Evolutionary conservation across 2,113 vertebrate genomes (phyloP).

Genomic region (Sakesphorus luctuosus): DNA sequence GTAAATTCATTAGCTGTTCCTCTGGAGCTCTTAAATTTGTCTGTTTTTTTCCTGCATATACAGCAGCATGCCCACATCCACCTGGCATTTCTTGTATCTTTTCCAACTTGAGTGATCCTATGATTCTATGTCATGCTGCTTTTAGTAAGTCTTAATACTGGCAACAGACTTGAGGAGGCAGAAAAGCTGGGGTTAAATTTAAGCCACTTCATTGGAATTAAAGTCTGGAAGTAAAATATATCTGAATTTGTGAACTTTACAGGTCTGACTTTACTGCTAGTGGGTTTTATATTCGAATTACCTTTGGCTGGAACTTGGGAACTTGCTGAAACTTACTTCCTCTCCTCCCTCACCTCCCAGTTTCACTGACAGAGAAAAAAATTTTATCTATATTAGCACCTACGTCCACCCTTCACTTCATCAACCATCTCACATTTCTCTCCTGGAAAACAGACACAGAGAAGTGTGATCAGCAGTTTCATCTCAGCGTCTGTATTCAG

Average conservation of each 20-base stretch:
- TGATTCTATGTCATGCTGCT: neutral
- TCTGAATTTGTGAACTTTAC: constrained; percentile 26
- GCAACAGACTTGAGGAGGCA: neutral
- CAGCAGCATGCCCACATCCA: neutral
- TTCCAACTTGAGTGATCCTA: neutral
- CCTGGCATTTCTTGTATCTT: neutral
- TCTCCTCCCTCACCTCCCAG: neutral
- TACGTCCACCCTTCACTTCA: neutral
- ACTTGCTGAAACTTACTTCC: neutral
- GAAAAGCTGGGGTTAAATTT: neutral
- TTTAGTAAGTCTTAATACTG: neutral
- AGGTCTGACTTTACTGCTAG: constrained; percentile 30
- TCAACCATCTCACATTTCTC: neutral
- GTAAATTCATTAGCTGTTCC: constrained; percentile 7
- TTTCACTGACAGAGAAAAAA: constrained; percentile 11
- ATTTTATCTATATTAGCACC: constrained; percentile 29
- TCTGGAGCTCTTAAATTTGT: neutral
- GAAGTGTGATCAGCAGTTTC: constrained; percentile 1
- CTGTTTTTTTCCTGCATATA: neutral
- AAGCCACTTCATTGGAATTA: neutral
- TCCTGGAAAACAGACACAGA: constrained; percentile 26
- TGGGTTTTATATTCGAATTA: constrained; percentile 24
- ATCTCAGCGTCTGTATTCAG: constrained; percentile 17
- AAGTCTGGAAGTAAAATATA: neutral
- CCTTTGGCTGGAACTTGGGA: constrained; percentile 42